Conservation (phyloP, 2,113 vertebrate species). For the Gobius niger region DNA sequence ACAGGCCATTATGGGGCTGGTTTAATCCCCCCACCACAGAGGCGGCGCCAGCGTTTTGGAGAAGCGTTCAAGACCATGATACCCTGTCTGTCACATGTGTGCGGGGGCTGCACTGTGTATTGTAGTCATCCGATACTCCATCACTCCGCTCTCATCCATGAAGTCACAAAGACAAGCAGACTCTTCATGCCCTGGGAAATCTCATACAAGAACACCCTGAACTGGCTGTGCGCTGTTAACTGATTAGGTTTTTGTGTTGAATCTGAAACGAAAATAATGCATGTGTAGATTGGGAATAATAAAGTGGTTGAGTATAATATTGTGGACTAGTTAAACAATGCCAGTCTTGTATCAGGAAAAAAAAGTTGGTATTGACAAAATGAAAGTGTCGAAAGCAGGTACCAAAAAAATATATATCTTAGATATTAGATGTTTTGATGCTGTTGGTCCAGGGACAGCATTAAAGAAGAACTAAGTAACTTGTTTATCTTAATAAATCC, state of each 20-base stretch:
- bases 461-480: too few species aligned
- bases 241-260: constrained; percentile 14
- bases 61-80: constrained; percentile 64
- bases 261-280: not conserved
- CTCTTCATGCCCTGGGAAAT: constrained; percentile 39
- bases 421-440: too few species aligned
- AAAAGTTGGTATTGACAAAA: too few species aligned
- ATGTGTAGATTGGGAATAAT: not conserved
- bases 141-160: constrained; percentile 55
- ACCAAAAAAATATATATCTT: too few species aligned
- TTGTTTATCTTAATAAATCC: too few species aligned
- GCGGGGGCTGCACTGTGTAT: constrained; percentile 36
- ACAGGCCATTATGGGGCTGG: constrained; percentile 71
- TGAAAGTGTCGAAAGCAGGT: too few species aligned
- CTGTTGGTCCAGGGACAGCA: too few species aligned
- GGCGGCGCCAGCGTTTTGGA: constrained; percentile 62
- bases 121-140: constrained; percentile 56
- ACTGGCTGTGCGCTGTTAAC: constrained; percentile 17
- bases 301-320: too few species aligned
- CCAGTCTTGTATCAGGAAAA: too few species aligned
- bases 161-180: constrained; percentile 49
- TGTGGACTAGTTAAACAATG: too few species aligned
- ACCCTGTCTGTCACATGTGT: constrained; percentile 68
- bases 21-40: constrained; percentile 70
- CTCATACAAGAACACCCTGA: constrained; percentile 14